phyloP scores from a whole-genome alignment of 2,888 invertebrate species.

The Zele albiditarsus region DNA sequence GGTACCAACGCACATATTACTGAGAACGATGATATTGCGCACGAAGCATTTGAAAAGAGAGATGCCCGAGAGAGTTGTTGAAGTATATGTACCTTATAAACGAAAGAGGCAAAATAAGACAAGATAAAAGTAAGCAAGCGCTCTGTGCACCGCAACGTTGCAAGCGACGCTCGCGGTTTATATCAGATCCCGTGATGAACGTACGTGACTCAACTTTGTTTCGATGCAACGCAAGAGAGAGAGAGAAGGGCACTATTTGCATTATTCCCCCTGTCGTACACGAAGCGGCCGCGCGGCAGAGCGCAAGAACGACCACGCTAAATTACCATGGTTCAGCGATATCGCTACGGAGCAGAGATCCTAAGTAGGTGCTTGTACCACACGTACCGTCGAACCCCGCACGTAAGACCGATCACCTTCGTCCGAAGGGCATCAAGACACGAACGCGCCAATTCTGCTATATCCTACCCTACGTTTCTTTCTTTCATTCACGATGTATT shows the following conservation, averaged over 20 bases:
- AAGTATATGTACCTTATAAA: not conserved
- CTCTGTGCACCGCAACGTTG: constrained; percentile 2
- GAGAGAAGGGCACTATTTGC: constrained; percentile 42
- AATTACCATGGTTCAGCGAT: constrained; percentile 50
- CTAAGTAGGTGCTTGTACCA: constrained; percentile 47
- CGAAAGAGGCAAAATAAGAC: constrained; percentile 18
- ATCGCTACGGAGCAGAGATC: constrained; percentile 46
- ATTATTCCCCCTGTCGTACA: constrained; percentile 41
- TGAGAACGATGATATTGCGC: not conserved
- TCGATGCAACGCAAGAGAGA: constrained; percentile 32
- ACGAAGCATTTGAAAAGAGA: constrained; percentile 11
- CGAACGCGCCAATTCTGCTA: constrained; percentile 32
- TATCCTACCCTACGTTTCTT: not conserved
- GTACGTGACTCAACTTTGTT: constrained; percentile 48
- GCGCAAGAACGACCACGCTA: constrained; percentile 44
- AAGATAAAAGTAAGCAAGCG: constrained; percentile 23
- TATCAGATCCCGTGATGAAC: constrained; percentile 47
- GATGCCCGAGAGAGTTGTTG: not conserved
- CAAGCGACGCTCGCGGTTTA: constrained; percentile 35
- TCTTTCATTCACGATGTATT: not conserved
- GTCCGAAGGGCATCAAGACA: constrained; percentile 43
- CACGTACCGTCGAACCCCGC: constrained; percentile 34
- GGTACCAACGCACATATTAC: constrained; percentile 9
- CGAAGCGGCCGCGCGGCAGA: constrained; percentile 30
- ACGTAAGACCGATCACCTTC: constrained; percentile 44